Conservation (phyloP, 2,797 vertebrate genomes). For the Lates japonicus region DNA sequence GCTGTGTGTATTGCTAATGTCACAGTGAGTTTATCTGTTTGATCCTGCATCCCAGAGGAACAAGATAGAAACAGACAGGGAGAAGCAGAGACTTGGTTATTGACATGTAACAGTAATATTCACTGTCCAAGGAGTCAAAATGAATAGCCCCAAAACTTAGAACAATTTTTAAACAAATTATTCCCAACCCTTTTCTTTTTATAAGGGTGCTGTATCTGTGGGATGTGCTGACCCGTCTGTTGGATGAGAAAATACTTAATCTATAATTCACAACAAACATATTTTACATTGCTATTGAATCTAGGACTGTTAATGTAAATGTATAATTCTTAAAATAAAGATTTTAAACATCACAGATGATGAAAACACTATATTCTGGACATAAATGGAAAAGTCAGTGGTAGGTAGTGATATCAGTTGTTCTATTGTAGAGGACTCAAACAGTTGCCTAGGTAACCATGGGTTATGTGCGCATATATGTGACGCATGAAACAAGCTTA, state of each 20-base stretch:
- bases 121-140: slow-evolving; percentile 26
- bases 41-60: slow-evolving; percentile 58
- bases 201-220: neutral
- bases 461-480: neutral
- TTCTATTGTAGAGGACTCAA: neutral
- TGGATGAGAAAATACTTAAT: neutral
- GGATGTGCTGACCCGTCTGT: neutral
- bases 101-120: slow-evolving; percentile 31
- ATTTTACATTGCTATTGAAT: neutral
- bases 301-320: neutral
- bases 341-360: neutral
- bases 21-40: slow-evolving; percentile 64
- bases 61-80: slow-evolving; percentile 25
- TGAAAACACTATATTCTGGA: neutral
- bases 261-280: neutral
- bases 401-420: neutral
- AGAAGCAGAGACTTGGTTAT: slow-evolving; percentile 16
- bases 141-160: neutral
- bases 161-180: slow-evolving; percentile 15
- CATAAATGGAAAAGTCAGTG: neutral
- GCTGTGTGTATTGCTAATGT: slow-evolving; percentile 62
- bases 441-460: slow-evolving; percentile 50
- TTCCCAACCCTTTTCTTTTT: neutral
- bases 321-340: neutral
- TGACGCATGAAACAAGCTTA: slow-evolving; percentile 9